These are phyloP conservation scores for Chiloscyllium punctatum DNA, from an alignment of 2,797 vertebrate genomes.

Conservation along the genomic window DNA sequence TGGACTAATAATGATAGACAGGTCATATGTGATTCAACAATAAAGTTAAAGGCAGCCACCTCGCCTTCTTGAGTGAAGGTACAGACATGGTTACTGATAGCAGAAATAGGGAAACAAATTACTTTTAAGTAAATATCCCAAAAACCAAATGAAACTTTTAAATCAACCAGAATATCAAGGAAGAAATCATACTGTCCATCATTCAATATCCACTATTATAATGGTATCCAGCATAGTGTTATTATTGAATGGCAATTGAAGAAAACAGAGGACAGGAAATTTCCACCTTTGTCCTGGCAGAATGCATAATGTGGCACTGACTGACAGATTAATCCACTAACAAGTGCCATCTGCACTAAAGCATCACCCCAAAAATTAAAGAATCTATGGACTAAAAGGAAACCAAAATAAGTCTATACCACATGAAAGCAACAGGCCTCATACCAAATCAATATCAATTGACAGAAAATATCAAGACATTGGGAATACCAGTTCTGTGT, in stretches of 20 bases:
- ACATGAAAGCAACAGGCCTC: not conserved
- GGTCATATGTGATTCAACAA: not conserved
- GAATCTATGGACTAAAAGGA: not conserved
- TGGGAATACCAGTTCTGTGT: not conserved
- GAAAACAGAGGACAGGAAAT: not conserved
- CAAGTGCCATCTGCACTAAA: not conserved
- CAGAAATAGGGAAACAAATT: not conserved
- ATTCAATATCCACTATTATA: slow-evolving; percentile 3
- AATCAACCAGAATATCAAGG: not conserved
- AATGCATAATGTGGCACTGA: not conserved
- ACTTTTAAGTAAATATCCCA: not conserved
- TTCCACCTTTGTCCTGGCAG: not conserved
- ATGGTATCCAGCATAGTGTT: not conserved
- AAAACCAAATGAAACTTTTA: not conserved
- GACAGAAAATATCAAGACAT: not conserved
- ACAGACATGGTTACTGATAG: not conserved
- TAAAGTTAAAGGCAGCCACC: not conserved
- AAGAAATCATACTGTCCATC: not conserved
- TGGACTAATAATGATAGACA: not conserved
- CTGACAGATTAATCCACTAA: not conserved
- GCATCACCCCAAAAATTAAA: not conserved
- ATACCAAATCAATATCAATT: not conserved
- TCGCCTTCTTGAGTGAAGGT: not conserved
- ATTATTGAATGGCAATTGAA: not conserved
- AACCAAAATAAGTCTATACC: not conserved